phyloP scores from a whole-genome alignment of 2,113 vertebrate species.

The Dolichotis patagonum region DNA sequence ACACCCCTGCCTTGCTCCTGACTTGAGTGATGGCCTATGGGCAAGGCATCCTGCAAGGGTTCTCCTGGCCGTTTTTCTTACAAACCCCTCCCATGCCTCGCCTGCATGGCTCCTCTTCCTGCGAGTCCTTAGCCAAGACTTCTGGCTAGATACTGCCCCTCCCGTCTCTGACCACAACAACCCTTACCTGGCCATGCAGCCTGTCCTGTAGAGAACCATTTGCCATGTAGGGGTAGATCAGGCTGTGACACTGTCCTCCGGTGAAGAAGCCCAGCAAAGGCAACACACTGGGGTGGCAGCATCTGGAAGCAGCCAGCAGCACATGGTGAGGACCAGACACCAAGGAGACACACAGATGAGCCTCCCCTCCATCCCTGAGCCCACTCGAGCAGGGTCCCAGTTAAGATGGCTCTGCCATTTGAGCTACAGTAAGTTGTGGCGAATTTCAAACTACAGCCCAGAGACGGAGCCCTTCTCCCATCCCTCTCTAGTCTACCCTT shows the following conservation, averaged over 20 bases:
- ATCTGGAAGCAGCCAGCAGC: constrained; percentile 78
- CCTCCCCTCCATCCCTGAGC: neutral
- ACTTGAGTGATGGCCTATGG: neutral
- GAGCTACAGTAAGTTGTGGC: neutral
- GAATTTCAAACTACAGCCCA: neutral
- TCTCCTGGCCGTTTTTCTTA: neutral
- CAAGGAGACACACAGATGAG: neutral
- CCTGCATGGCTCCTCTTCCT: neutral
- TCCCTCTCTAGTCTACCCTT: constrained; percentile 6
- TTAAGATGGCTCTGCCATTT: neutral
- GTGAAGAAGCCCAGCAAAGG: constrained; percentile 87
- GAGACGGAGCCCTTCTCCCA: neutral
- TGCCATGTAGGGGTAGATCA: constrained; percentile 86
- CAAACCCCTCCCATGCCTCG: neutral
- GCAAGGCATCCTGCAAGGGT: neutral
- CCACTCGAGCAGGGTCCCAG: neutral
- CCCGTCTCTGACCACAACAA: neutral
- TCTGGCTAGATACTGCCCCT: neutral
- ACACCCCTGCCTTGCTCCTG: neutral
- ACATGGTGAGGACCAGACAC: neutral
- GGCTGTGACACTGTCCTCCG: constrained; percentile 80
- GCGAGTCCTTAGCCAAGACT: neutral
- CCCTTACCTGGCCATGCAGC: constrained; percentile 84
- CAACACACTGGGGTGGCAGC: constrained; percentile 86
- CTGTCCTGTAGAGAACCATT: constrained; percentile 86